Percentiles rank a stretch among this genome's conserved stretches.
Conservation (phyloP, 2,888 invertebrate genomes). For the Hypercompe scribonia region DNA sequence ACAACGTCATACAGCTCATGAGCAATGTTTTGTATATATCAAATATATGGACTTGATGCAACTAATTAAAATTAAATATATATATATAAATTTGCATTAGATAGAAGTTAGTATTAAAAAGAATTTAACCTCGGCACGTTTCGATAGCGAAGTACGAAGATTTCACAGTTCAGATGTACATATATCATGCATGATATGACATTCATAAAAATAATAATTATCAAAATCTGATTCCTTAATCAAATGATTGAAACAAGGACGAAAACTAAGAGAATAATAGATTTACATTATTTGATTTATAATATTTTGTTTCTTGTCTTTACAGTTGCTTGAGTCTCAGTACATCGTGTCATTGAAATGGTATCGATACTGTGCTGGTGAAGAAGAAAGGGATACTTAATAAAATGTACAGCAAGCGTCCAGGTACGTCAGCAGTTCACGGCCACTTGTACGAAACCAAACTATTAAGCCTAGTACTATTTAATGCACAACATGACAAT, state of each 20-base stretch:
- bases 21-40: no score
- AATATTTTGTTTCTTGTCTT: not conserved
- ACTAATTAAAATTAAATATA: no score
- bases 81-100: no score
- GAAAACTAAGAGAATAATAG: not conserved
- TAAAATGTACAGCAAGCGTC: constrained; percentile 27
- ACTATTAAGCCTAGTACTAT: constrained; percentile 35
- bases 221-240: not conserved
- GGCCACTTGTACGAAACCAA: constrained; percentile 47
- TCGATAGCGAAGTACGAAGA: not conserved
- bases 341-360: not conserved
- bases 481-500: constrained; percentile 28
- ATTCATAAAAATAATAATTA: no score
- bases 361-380: not conserved
- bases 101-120: not conserved
- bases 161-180: not conserved
- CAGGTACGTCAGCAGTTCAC: constrained; percentile 34
- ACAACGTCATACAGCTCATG: no score
- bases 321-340: not conserved
- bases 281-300: not conserved
- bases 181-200: not conserved
- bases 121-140: not conserved
- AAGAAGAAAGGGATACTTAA: not conserved
- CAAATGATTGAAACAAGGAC: not conserved
- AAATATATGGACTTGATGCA: no score